Evolutionary conservation across 2,113 vertebrate species (phyloP).

Genomic region (Eclectus roratus): DNA sequence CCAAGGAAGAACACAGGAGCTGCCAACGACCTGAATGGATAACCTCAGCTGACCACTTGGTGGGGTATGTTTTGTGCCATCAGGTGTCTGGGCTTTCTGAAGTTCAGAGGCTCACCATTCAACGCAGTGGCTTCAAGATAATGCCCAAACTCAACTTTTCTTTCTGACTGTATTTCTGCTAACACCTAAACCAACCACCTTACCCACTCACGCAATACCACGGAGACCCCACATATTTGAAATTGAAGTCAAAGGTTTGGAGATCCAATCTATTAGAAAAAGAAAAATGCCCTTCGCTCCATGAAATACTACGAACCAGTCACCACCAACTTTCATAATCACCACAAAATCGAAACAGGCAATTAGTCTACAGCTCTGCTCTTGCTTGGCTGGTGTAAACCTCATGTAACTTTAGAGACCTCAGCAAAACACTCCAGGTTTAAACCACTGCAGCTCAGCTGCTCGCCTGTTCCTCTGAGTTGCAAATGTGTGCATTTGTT

Average conservation of each 20-base stretch:
- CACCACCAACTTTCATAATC: neutral
- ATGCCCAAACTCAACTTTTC: neutral
- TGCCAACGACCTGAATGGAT: neutral
- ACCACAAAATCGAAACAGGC: neutral
- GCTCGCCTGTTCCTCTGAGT: neutral
- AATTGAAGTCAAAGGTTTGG: neutral
- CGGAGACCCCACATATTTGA: fast-evolving
- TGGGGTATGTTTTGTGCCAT: neutral
- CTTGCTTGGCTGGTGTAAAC: fast-evolving
- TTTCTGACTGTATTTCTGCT: neutral
- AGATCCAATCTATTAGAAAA: neutral
- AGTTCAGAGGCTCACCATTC: neutral
- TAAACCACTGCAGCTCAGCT: neutral
- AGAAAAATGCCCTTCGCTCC: neutral
- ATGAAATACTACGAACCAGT: neutral
- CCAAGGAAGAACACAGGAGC: fast-evolving
- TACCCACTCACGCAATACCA: neutral
- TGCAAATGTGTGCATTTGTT: neutral
- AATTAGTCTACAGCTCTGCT: neutral
- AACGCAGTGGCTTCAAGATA: neutral
- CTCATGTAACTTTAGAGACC: neutral
- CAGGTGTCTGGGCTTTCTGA: neutral
- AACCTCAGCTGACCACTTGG: neutral
- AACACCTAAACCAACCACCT: neutral
- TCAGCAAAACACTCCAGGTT: neutral